Conservation (phyloP, 2,113 vertebrate species). For the Gambusia holbrooki region DNA sequence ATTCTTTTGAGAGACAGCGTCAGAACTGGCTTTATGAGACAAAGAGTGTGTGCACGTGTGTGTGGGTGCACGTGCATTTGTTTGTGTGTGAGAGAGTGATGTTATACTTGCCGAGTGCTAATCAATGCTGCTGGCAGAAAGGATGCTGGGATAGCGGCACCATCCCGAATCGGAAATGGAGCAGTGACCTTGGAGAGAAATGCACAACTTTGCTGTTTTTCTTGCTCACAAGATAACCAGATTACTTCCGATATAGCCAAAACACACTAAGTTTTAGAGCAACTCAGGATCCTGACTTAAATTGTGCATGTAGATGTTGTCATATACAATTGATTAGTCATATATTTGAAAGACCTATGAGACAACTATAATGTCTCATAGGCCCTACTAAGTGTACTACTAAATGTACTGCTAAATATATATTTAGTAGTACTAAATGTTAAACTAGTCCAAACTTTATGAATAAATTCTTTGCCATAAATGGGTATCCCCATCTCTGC, state of each 20-base stretch:
- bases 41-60: neutral
- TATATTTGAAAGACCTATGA: neutral
- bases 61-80: neutral
- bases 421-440: neutral
- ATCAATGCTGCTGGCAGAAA: constrained; percentile 76
- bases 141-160: constrained; percentile 69
- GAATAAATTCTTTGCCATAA: neutral
- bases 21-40: constrained; percentile 18
- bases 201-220: constrained; percentile 19
- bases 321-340: neutral
- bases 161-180: constrained; percentile 70
- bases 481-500: neutral
- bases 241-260: constrained; percentile 32
- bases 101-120: constrained; percentile 72
- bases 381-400: too few species aligned
- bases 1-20: constrained; percentile 14
- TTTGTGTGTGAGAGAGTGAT: constrained; percentile 46
- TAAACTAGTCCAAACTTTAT: neutral
- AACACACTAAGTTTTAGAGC: constrained; percentile 3
- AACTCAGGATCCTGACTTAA: neutral
- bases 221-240: constrained; percentile 26
- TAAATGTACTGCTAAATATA: too few species aligned
- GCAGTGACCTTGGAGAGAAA: constrained; percentile 70
- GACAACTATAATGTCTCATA: too few species aligned
- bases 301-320: neutral